A percentile compares a stretch with the other conserved stretches of the same genome.
phyloP scores from a whole-genome alignment of 2,113 vertebrate genomes.

The Leptosomus discolor region DNA sequence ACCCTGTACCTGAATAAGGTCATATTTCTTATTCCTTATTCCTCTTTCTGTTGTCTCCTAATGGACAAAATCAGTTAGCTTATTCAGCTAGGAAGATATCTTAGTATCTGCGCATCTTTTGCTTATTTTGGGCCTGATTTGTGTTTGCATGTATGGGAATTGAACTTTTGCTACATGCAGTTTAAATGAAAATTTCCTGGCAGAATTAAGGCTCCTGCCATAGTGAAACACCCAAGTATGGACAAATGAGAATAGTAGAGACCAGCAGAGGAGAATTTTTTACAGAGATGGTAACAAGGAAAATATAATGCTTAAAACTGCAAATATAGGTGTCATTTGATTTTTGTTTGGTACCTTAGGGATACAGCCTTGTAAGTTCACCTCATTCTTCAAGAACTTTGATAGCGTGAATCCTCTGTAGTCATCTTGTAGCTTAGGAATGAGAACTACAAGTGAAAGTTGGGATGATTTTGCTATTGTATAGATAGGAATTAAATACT shows the following conservation, averaged over 20 bases:
- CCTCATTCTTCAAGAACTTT: neutral
- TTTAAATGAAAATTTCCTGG: neutral
- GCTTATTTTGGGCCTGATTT: neutral
- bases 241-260: neutral
- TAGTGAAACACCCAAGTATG: neutral
- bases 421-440: neutral
- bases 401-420: neutral
- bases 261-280: neutral
- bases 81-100: neutral
- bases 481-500: neutral
- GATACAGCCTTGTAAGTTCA: neutral
- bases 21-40: neutral
- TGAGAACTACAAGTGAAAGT: neutral
- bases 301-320: neutral
- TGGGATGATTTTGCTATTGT: neutral
- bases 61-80: neutral
- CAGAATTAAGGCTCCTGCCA: neutral
- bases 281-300: neutral
- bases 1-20: neutral
- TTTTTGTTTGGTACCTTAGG: neutral
- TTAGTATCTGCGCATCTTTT: neutral
- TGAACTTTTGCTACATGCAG: neutral
- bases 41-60: neutral
- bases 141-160: neutral
- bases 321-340: neutral